Conservation (phyloP, 2,797 vertebrate genomes). For the Eutrigla gurnardus region DNA sequence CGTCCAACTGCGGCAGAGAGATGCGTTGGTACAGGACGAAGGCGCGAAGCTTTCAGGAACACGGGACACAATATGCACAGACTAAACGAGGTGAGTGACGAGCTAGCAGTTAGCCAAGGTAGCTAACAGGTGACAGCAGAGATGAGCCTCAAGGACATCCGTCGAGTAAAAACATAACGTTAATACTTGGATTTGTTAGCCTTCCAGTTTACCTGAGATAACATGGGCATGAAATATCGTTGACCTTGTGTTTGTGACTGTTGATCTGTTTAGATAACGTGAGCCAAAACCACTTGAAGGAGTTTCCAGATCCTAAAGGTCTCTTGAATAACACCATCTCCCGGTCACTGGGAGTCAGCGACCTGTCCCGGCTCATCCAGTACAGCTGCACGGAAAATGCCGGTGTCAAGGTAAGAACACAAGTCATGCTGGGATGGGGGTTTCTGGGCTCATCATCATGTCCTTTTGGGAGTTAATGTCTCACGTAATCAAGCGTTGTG, state of each 20-base stretch:
- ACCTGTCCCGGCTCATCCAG: constrained; percentile 88
- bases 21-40: constrained; percentile 71
- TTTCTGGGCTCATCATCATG: neutral
- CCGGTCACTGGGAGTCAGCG: constrained; percentile 86
- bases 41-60: constrained; percentile 19
- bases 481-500: accelerated
- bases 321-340: constrained; percentile 89
- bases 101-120: neutral
- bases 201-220: accelerated
- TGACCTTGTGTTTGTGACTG: neutral
- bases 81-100: constrained; percentile 68
- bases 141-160: constrained; percentile 63
- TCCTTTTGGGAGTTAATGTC: too few species aligned
- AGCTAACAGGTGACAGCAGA: constrained; percentile 12
- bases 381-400: constrained; percentile 89
- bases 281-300: constrained; percentile 80
- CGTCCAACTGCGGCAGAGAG: constrained; percentile 22
- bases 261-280: constrained; percentile 43
- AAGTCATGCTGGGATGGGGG: too few species aligned
- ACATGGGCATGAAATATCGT: accelerated
- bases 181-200: too few species aligned
- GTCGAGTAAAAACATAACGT: neutral
- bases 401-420: constrained; percentile 86
- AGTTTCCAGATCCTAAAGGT: constrained; percentile 93
- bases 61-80: neutral